Conservation (phyloP, 2,888 invertebrate genomes). For the Xestia rhomboidea region DNA sequence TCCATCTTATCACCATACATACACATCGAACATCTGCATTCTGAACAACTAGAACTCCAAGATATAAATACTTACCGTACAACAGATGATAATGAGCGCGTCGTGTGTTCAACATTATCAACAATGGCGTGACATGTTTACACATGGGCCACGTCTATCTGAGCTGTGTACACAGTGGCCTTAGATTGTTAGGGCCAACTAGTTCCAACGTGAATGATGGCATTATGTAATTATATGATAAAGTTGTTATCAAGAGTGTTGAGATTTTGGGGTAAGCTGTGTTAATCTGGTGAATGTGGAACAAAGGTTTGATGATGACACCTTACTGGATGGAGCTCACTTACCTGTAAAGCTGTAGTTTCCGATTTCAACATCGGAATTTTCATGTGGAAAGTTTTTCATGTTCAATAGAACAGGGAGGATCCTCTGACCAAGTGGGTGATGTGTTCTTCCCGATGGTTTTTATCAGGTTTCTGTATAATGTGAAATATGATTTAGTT, state of each 20-base stretch:
- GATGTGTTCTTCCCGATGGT: not conserved
- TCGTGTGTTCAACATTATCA: slow-evolving; percentile 70
- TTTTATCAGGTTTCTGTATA: not conserved
- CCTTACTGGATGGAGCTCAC: fast-evolving
- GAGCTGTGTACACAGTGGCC: slow-evolving; percentile 36
- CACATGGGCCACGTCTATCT: slow-evolving; percentile 16
- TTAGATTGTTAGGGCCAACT: slow-evolving; percentile 39
- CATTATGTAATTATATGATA: slow-evolving; percentile 16
- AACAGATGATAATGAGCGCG: slow-evolving; percentile 67
- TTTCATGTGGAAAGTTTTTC: not conserved
- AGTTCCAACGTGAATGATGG: slow-evolving; percentile 31
- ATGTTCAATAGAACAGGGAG: not conserved
- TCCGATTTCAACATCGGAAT: not conserved
- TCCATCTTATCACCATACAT: slow-evolving; percentile 35
- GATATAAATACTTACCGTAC: slow-evolving; percentile 25
- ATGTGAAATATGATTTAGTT: not conserved
- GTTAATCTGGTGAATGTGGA: slow-evolving; percentile 17
- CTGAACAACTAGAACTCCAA: not conserved
- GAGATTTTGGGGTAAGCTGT: slow-evolving; percentile 5
- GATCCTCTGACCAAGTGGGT: not conserved
- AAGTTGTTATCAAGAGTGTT: not conserved
- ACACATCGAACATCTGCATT: slow-evolving; percentile 43
- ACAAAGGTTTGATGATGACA: not conserved
- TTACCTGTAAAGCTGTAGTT: not conserved
- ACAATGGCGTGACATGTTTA: slow-evolving; percentile 33